A percentile compares a stretch with the other conserved stretches of the same genome.
Conservation (phyloP, 2,113 vertebrate genomes). For the Crotalus helleri region DNA sequence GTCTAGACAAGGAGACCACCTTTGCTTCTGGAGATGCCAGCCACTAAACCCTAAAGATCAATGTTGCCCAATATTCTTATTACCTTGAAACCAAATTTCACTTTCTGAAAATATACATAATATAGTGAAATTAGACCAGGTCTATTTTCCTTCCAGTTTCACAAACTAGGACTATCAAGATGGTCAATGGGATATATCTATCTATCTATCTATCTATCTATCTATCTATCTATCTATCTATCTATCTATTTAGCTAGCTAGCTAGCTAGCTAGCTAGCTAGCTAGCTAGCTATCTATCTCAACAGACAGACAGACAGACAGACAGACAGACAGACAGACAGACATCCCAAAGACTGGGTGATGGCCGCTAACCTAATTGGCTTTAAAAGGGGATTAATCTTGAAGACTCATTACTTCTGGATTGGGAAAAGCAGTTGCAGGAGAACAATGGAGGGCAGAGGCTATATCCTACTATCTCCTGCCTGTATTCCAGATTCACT, state of each 20-base stretch:
- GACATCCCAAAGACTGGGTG: background rate
- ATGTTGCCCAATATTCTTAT: background rate
- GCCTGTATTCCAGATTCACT: background rate
- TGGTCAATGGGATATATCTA: background rate
- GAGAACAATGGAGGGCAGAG: background rate
- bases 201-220: no score
- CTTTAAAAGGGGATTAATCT: background rate
- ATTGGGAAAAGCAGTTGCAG: background rate
- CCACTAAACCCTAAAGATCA: background rate
- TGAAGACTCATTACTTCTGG: background rate
- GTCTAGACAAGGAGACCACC: background rate
- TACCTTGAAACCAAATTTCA: background rate
- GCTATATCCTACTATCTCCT: background rate
- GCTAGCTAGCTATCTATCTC: no score
- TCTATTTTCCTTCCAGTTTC: background rate
- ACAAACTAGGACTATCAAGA: background rate
- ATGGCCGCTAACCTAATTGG: background rate
- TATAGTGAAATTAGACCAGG: background rate
- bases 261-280: no score
- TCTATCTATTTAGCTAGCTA: no score
- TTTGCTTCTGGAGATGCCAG: background rate
- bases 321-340: no score
- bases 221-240: no score
- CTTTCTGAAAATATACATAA: background rate
- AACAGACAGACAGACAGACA: no score